Evolutionary conservation across 2,888 invertebrate genomes (phyloP), one percentile per base, ranked within the genome.

Genomic region (Galerucella pusilla): DNA sequence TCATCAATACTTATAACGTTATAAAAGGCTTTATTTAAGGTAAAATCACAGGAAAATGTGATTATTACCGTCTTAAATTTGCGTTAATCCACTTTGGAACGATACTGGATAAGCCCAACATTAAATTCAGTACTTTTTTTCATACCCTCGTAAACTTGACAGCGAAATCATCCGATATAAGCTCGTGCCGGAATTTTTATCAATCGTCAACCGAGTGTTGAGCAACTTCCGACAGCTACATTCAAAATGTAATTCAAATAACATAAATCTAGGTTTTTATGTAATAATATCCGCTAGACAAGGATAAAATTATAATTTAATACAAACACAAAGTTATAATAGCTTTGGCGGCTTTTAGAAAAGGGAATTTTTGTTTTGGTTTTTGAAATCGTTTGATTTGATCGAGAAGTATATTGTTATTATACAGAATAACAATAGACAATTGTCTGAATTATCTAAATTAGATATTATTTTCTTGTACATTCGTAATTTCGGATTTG

Each of bases 121-220:
- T 42, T 9, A 42, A 9, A 7, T 49, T 49, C 5, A 49, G 11
- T 49, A 49, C 49, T 0, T 49, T 49, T 49, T 49, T 14, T 49
- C 4, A 14, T 14, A 49, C 49, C 49, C 49, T 49, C 49, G 49
- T 49, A 49, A 49, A 14, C 16, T 11, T 0, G 16, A 20, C 57
- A 10, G 12, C 14, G 12, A 12, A 63, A 14, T 20, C 60, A 28
- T 60, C 60, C 35, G 25, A 14, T 20, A 11, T 11, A 60, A 52
- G 60, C 67, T 61, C 73, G 67, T 73, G 73, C 67, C 46, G 49
- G 14, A 60, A 52, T 67, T 73, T 73, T 49, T 68, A 52, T 73
- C 68, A 63, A 63, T n/a, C 16, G 42, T 52, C 73, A 66, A 61
- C 68, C 42, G 28, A 11, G 63, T 68, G 73, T 68, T 67, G 61